phyloP scores from a whole-genome alignment of 2,113 vertebrate genomes.

The Oreochromis tanganicae region DNA sequence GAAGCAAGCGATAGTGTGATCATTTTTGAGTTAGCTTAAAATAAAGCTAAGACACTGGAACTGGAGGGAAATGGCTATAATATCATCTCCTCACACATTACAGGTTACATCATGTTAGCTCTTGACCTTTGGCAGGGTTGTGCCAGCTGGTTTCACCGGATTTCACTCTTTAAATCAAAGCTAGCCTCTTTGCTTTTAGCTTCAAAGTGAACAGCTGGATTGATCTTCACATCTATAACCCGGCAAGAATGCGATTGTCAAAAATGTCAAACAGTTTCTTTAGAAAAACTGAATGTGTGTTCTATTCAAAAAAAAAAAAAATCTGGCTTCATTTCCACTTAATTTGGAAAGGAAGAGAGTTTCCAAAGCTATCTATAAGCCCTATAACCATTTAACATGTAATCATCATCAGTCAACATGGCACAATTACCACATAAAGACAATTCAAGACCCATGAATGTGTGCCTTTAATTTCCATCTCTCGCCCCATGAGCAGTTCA shows the following conservation, averaged over 20 bases:
- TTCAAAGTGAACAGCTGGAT: background rate
- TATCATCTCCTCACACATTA: background rate
- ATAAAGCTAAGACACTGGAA: background rate
- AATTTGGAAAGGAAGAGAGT: background rate
- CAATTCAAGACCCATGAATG: background rate
- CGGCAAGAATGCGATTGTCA: background rate
- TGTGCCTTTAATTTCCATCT: background rate
- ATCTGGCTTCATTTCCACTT: background rate
- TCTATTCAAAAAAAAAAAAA: fast-evolving
- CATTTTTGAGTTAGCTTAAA: background rate
- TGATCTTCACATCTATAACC: background rate
- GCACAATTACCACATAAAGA: background rate
- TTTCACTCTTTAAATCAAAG: background rate
- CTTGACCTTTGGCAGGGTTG: background rate
- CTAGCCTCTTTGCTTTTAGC: background rate
- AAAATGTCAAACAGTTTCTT: background rate
- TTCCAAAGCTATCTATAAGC: background rate
- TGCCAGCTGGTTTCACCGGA: background rate
- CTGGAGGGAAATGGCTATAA: background rate
- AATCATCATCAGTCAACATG: background rate
- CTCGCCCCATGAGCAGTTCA: background rate
- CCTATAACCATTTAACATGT: background rate
- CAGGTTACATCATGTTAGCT: background rate
- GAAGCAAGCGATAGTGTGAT: background rate
- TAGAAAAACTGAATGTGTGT: background rate